Conservation (phyloP, 1,140 invertebrate genomes). For the Drosophila mayri region DNA sequence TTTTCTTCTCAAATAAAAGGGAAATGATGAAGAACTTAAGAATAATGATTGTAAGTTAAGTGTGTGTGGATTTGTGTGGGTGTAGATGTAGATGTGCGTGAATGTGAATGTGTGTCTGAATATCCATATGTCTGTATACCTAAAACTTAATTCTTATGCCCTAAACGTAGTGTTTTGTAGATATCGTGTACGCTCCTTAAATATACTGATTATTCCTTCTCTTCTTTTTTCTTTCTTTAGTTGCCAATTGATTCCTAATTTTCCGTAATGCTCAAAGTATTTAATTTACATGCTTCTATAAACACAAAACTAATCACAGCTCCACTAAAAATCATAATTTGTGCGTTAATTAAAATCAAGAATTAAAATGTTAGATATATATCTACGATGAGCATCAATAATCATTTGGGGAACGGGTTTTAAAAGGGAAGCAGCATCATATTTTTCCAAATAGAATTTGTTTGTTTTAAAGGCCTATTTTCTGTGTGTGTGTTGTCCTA, state of each 20-base stretch:
- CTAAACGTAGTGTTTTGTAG: conserved; percentile 42
- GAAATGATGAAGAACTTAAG: conserved; percentile 17
- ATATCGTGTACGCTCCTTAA: conserved; percentile 62
- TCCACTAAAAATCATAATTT: conserved; percentile 32
- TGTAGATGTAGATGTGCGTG: conserved; percentile 33
- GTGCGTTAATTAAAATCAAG: conserved; percentile 40
- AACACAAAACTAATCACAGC: background rate
- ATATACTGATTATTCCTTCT: conserved; percentile 46
- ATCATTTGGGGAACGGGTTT: conserved; percentile 10
- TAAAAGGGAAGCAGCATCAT: conserved; percentile 27
- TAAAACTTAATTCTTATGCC: conserved; percentile 50
- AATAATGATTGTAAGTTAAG: conserved; percentile 12
- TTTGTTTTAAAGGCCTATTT: conserved; percentile 71
- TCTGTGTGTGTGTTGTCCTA: conserved; percentile 68
- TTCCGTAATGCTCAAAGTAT: conserved; percentile 18
- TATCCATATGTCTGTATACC: conserved; percentile 44
- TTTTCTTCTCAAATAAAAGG: conserved; percentile 35
- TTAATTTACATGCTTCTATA: conserved; percentile 23
- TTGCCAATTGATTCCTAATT: conserved; percentile 29
- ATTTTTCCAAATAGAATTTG: conserved; percentile 27
- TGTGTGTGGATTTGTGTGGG: conserved; percentile 20
- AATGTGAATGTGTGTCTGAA: conserved; percentile 19
- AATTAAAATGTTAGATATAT: conserved; percentile 40
- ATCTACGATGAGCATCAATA: conserved; percentile 46
- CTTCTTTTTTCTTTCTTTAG: background rate